Percentiles rank a stretch among this genome's conserved stretches.
These are phyloP conservation scores for Glareola pratincola DNA, from an alignment of 2,113 vertebrate species.

Conservation along the genomic window DNA sequence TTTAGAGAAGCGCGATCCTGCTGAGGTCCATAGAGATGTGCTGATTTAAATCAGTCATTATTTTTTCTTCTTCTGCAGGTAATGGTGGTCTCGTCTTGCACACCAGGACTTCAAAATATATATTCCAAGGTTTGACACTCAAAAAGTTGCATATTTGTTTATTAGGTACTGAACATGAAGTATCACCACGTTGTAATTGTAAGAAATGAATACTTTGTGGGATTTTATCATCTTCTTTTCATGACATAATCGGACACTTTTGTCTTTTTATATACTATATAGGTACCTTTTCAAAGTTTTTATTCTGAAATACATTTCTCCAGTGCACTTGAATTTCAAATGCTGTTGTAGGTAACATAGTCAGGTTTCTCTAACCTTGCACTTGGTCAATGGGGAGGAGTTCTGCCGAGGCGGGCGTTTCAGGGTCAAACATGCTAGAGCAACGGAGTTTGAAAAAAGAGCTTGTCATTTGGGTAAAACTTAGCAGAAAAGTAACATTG, in stretches of 20 bases:
- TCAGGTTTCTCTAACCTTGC: background rate
- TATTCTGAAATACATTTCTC: background rate
- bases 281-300: background rate
- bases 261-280: background rate
- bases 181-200: background rate
- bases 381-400: background rate
- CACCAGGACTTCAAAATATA: background rate
- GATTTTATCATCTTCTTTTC: background rate
- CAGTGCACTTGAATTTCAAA: background rate
- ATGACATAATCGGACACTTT: background rate
- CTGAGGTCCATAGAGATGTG: background rate
- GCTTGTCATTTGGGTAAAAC: background rate
- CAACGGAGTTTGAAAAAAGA: background rate
- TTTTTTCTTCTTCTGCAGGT: background rate
- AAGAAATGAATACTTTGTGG: background rate
- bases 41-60: background rate
- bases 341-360: fast-evolving
- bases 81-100: background rate
- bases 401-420: background rate
- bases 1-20: background rate
- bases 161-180: background rate
- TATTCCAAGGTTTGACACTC: background rate
- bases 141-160: background rate
- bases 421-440: background rate
- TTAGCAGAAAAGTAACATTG: background rate